Conservation (phyloP, 1,140 invertebrate species). For the Zaprionus ghesquierei region DNA sequence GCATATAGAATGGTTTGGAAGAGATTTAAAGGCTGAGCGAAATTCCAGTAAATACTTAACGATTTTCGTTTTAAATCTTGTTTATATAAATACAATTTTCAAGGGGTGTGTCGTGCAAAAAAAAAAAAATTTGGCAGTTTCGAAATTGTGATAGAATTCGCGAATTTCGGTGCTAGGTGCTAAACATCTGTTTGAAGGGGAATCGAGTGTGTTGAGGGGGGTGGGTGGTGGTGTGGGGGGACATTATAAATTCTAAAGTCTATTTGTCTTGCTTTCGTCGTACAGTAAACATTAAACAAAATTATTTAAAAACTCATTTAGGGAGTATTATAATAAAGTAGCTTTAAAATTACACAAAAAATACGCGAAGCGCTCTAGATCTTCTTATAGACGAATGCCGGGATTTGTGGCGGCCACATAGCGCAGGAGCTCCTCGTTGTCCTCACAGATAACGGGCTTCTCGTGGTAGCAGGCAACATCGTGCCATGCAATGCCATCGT, state of each 20-base stretch:
- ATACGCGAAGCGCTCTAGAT: constrained; percentile 40
- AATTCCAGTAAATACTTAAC: constrained; percentile 35
- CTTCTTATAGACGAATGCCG: constrained; percentile 88
- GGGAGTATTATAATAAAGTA: constrained; percentile 80
- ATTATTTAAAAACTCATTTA: constrained; percentile 71
- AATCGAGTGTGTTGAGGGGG: constrained; percentile 49
- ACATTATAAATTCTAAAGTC: constrained; percentile 82
- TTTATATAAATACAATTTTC: constrained; percentile 60
- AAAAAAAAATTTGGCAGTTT: constrained; percentile 62
- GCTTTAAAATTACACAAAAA: constrained; percentile 80
- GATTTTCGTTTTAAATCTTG: constrained; percentile 29
- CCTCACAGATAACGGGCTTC: constrained; percentile 94
- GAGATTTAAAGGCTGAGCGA: constrained; percentile 54
- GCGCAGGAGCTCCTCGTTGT: constrained; percentile 92
- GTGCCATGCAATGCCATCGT: constrained; percentile 95
- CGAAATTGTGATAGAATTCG: constrained; percentile 39
- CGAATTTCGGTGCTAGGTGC: constrained; percentile 24
- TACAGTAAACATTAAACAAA: constrained; percentile 74
- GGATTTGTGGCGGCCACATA: constrained; percentile 92
- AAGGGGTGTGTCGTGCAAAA: constrained; percentile 6
- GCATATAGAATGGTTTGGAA: constrained; percentile 49
- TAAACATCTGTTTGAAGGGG: not conserved
- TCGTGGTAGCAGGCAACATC: constrained; percentile 96
- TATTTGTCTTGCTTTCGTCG: constrained; percentile 80
- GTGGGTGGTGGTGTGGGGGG: constrained; percentile 29